phyloP scores from a whole-genome alignment of 2,888 invertebrate genomes.

The Taenaris catops region DNA sequence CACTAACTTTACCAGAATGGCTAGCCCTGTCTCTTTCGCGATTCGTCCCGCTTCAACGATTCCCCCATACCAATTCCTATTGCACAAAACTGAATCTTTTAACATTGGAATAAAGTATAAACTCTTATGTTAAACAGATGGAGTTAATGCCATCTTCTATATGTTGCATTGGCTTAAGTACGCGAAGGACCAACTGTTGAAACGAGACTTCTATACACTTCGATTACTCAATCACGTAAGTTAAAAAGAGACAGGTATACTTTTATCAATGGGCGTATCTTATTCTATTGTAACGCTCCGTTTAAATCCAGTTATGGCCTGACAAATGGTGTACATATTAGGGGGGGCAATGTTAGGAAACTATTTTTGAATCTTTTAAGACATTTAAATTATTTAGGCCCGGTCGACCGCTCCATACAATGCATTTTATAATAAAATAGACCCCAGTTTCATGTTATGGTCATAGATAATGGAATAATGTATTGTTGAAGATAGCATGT shows the following conservation, averaged over 20 bases:
- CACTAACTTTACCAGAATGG: conserved; percentile 73
- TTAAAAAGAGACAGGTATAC: conserved; percentile 39
- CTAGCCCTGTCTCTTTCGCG: conserved; percentile 61
- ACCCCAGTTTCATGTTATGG: conserved; percentile 69
- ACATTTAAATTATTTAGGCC: conserved; percentile 79
- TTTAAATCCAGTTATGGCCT: conserved; percentile 79
- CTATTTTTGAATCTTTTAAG: conserved; percentile 81
- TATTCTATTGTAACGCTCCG: conserved; percentile 59
- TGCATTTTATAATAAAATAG: conserved; percentile 79
- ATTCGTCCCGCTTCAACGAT: conserved; percentile 63
- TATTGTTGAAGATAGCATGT: conserved; percentile 71
- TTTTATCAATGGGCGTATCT: conserved; percentile 54
- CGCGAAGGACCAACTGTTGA: conserved; percentile 43
- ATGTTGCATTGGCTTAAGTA: conserved; percentile 55
- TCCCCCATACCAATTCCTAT: conserved; percentile 45
- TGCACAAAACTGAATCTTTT: conserved; percentile 31
- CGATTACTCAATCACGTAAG: conserved; percentile 16
- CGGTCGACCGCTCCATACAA: conserved; percentile 69
- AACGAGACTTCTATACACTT: conserved; percentile 41
- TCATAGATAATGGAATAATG: conserved; percentile 72
- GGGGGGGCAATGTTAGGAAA: conserved; percentile 79
- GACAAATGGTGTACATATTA: conserved; percentile 80
- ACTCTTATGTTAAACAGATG: conserved; percentile 24
- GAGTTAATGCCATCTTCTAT: conserved; percentile 50
- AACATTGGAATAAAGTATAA: background rate